phyloP scores from a whole-genome alignment of 2,113 vertebrate species.

The Salvelinus alpinus region DNA sequence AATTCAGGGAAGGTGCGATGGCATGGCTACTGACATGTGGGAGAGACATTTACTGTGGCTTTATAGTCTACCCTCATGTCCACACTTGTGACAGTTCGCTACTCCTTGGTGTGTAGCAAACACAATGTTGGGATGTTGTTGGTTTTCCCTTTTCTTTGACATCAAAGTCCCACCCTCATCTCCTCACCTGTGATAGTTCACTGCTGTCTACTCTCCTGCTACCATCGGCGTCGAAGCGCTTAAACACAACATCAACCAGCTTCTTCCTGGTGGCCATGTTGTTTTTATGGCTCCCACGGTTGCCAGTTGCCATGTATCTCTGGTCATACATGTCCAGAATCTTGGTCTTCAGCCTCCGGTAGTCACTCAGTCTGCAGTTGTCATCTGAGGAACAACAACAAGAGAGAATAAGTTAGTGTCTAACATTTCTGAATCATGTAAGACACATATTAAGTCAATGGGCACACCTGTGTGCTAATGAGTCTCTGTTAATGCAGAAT shows the following conservation, averaged over 20 bases:
- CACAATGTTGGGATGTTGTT: background rate
- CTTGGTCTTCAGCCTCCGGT: constrained; percentile 84
- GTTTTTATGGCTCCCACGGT: constrained; percentile 70
- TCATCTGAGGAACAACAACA: constrained; percentile 74
- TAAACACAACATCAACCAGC: constrained; percentile 90
- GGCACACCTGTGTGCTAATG: no score
- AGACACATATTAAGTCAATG: no score
- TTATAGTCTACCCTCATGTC: no score
- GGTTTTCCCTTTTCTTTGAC: background rate
- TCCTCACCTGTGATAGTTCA: constrained; percentile 90
- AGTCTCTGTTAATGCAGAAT: no score
- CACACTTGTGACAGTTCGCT: background rate
- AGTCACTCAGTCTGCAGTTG: constrained; percentile 85
- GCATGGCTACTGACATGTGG: background rate
- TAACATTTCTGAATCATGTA: background rate
- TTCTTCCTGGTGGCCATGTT: constrained; percentile 80
- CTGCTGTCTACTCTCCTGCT: constrained; percentile 83
- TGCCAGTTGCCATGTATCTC: constrained; percentile 71
- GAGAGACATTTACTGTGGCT: background rate
- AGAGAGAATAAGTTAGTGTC: constrained; percentile 13
- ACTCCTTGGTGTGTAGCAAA: background rate
- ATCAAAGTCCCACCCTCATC: background rate
- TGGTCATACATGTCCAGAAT: constrained; percentile 84
- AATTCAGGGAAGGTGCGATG: constrained; percentile 21
- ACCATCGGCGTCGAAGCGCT: constrained; percentile 86